Evolutionary conservation across 92 coral and sea anemone genomes (phyloP).

Genomic region (Meandrina meandrites): DNA sequence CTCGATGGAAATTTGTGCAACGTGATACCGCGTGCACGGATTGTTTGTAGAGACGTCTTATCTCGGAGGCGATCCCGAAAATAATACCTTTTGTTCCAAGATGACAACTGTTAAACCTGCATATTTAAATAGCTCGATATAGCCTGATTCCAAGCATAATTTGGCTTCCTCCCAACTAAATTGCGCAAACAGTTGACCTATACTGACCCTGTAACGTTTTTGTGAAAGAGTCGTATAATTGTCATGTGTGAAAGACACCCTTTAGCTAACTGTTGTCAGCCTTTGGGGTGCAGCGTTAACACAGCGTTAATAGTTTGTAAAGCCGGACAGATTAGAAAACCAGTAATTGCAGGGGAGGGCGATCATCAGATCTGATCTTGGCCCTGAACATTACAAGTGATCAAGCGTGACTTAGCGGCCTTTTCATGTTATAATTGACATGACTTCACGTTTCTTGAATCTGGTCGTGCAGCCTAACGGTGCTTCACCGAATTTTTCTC

Average conservation of each 20-base stretch:
- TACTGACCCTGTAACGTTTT: not conserved
- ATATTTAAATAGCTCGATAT: not conserved
- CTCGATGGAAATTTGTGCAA: conserved; percentile 16
- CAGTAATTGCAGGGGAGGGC: not conserved
- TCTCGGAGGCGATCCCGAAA: conserved; percentile 1
- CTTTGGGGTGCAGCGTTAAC: not conserved
- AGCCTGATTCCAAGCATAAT: not conserved
- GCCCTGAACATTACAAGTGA: not conserved
- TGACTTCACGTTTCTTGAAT: too few species aligned
- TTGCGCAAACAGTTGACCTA: not conserved
- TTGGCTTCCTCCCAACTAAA: not conserved
- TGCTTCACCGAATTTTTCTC: not conserved
- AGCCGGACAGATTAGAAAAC: not conserved
- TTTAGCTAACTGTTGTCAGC: not conserved
- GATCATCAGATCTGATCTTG: not conserved
- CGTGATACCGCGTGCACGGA: not conserved
- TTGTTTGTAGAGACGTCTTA: conserved; percentile 18
- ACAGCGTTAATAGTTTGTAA: not conserved
- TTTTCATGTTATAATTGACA: too few species aligned
- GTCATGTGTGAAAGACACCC: not conserved
- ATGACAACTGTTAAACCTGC: not conserved
- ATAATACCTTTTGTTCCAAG: conserved; percentile 15
- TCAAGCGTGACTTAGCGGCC: not conserved
- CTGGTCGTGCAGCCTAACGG: not conserved
- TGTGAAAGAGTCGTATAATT: not conserved